Evolutionary conservation across 2,888 invertebrate genomes (phyloP).

Genomic region (Pharmacophagus antenor): DNA sequence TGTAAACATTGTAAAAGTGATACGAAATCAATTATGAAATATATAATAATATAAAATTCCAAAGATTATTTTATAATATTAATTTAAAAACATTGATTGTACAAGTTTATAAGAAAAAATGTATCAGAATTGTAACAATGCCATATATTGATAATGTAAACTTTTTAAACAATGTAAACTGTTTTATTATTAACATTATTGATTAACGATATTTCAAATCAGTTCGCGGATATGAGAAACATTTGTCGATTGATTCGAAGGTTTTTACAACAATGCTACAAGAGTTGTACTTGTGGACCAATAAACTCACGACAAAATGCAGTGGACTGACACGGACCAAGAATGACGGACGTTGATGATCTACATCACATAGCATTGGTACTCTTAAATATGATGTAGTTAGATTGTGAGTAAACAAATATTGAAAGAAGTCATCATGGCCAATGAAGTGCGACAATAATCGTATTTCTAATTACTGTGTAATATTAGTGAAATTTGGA

Average conservation of each 20-base stretch:
- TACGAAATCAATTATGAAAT: too few species aligned
- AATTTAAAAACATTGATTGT: too few species aligned
- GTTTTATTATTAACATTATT: too few species aligned
- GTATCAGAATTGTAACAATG: not conserved
- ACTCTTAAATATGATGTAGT: slow-evolving; percentile 9
- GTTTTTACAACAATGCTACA: slow-evolving; percentile 11
- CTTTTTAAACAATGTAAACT: not conserved
- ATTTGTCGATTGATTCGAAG: slow-evolving; percentile 2
- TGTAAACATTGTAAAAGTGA: too few species aligned
- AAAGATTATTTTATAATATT: too few species aligned
- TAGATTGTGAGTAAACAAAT: slow-evolving; percentile 22
- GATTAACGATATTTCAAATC: not conserved
- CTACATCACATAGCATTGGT: slow-evolving; percentile 3
- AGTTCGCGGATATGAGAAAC: not conserved
- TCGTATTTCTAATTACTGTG: not conserved
- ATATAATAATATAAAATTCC: too few species aligned
- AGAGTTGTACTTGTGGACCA: not conserved
- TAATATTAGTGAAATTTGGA: not conserved
- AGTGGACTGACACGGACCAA: slow-evolving; percentile 25
- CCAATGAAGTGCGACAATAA: slow-evolving; percentile 7
- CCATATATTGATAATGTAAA: not conserved
- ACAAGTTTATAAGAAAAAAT: too few species aligned
- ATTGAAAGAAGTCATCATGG: slow-evolving; percentile 1
- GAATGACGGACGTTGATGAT: slow-evolving; percentile 30
- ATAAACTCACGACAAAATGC: slow-evolving; percentile 10